Conservation (phyloP, 2,113 vertebrate genomes). For the Bos taurus region DNA sequence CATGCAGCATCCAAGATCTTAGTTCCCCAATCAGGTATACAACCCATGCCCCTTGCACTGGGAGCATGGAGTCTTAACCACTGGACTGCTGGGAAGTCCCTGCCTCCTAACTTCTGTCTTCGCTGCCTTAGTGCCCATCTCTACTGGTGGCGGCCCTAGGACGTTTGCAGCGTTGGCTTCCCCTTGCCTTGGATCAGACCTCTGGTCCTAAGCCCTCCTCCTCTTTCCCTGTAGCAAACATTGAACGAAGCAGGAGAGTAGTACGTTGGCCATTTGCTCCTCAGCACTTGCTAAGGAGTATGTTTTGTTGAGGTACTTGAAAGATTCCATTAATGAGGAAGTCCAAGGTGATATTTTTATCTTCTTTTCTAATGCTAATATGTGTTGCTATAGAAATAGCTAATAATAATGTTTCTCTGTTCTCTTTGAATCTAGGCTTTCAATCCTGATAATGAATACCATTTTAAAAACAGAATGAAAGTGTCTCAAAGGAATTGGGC, state of each 20-base stretch:
- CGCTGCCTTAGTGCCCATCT: not conserved
- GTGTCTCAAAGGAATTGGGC: conserved; percentile 96
- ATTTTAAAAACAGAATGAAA: conserved; percentile 99
- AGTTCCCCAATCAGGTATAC: not conserved
- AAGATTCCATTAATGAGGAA: not conserved
- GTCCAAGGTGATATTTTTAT: conserved; percentile 31
- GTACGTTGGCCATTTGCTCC: not conserved
- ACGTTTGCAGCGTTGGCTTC: not conserved
- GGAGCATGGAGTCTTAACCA: not conserved
- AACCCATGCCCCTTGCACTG: not conserved
- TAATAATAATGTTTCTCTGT: conserved; percentile 38
- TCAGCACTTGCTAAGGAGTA: not conserved
- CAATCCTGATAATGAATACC: conserved; percentile 98
- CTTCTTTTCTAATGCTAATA: conserved; percentile 58
- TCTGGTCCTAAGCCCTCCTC: not conserved
- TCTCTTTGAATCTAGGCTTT: conserved; percentile 87
- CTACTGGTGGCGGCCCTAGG: not conserved
- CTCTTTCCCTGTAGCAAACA: not conserved
- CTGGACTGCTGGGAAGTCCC: not conserved
- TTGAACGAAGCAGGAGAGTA: not conserved
- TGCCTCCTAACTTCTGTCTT: not conserved
- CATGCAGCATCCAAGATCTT: not conserved
- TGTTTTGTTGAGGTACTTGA: not conserved
- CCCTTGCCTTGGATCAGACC: not conserved
- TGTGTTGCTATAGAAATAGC: conserved; percentile 56